Conservation (phyloP, 2,888 invertebrate genomes). For the Pocota personata region DNA sequence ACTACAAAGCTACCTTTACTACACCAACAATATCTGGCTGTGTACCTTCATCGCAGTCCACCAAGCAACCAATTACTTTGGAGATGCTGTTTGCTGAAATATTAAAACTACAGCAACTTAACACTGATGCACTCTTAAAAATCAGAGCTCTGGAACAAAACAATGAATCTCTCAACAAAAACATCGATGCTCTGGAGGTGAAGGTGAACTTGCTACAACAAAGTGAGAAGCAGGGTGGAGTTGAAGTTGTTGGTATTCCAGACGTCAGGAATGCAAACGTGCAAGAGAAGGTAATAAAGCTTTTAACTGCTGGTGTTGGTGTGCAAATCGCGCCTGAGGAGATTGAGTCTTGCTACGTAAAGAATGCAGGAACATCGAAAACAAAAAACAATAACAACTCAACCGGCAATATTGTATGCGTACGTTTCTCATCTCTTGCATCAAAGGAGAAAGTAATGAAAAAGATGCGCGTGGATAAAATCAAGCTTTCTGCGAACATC, state of each 20-base stretch:
- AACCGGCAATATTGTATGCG: too few species aligned
- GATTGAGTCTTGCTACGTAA: slow-evolving; percentile 15
- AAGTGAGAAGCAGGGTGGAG: slow-evolving; percentile 17
- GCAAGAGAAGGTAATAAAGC: slow-evolving; percentile 3
- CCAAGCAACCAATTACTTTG: background rate
- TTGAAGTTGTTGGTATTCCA: slow-evolving; percentile 15
- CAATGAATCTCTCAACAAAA: background rate
- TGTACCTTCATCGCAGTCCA: background rate
- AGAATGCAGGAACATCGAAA: background rate
- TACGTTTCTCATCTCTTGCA: too few species aligned
- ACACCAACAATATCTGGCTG: background rate
- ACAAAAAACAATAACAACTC: background rate
- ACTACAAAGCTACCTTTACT: background rate
- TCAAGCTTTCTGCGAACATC: too few species aligned
- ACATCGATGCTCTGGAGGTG: background rate
- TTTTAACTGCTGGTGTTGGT: slow-evolving; percentile 20
- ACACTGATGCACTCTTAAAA: slow-evolving; percentile 18
- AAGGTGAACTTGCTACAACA: slow-evolving; percentile 10
- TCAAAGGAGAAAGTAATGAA: too few species aligned
- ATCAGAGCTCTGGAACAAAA: background rate
- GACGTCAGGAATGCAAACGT: slow-evolving; percentile 2
- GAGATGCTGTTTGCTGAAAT: slow-evolving; percentile 21
- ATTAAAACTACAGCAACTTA: slow-evolving; percentile 11
- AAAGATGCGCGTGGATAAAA: too few species aligned
- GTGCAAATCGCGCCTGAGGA: background rate